Base-by-base conservation (phyloP, 2,797 vertebrate genomes). In the Gallinago nigripennis region DNA sequence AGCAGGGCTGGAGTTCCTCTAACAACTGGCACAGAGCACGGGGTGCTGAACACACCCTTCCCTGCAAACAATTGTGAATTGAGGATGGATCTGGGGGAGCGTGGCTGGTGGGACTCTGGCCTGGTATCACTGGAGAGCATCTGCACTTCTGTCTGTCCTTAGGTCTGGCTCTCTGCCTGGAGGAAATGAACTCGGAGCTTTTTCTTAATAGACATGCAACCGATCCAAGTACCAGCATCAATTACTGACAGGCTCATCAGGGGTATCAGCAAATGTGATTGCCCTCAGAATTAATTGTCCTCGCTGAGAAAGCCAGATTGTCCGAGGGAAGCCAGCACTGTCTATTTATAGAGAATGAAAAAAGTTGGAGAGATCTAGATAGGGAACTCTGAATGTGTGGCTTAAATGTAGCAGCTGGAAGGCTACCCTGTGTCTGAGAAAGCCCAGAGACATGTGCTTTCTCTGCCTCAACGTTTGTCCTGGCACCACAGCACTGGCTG, bases 41-140 rank as follows among this genome's bases (percentile, higher is more conserved):
- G 41, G 31, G 16, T 65, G 63, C 75, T 65, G 37, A 57, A 61
- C 16, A 19, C 13, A 15, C 54, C 25, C 85, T 78, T 63, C 7
- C 25, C 33, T 80, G 58, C 8, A 57, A 61, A 48, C 9, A 21
- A 1, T n/a, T 16, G 39, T 25, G 85, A 41, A 45, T 80, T 58
- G 72, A 43, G 46, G 56, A 23, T 1, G 17, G 68, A 19, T 73
- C 60, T 54, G 77, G 88, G 53, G 61, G 71, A 58, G 5, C 2
- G 0, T 19, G 9, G 23, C 82, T 69, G 80, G 35, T 71, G 75
- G 31, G 50, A 68, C 63, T 17, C 57, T 33, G 45, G 8, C 37
- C 57, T 71, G 37, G 28, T 41, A 3, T 33, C 6, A 2, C 80
- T 11, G n/a, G 23, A 15, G 56, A n/a, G 39, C 0, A 0, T 45